A percentile compares a stretch with the other conserved stretches of the same genome.
These are phyloP conservation scores for Ferrisia virgata DNA, from an alignment of 2,888 invertebrate species.

Conservation along the genomic window DNA sequence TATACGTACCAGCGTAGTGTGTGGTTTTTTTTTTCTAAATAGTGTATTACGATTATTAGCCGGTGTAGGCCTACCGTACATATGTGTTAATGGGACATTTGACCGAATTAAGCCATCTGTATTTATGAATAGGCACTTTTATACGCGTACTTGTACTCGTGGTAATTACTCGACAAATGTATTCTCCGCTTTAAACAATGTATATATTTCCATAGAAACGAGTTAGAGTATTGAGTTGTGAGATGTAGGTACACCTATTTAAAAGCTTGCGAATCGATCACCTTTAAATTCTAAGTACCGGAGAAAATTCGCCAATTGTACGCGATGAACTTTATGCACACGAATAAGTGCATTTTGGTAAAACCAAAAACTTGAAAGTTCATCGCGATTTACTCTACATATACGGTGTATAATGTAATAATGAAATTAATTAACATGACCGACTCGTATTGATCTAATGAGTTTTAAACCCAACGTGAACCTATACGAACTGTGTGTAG, in stretches of 20 bases:
- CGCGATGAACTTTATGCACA: background rate
- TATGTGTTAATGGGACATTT: background rate
- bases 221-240: background rate
- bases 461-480: too few species aligned
- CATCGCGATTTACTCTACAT: background rate
- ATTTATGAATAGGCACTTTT: background rate
- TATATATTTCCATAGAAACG: slow-evolving; percentile 25
- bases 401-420: too few species aligned
- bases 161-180: background rate
- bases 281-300: too few species aligned
- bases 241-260: background rate
- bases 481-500: too few species aligned
- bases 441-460: background rate
- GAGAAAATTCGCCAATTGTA: background rate
- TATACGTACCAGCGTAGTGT: background rate
- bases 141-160: too few species aligned
- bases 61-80: background rate
- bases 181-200: background rate
- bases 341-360: background rate
- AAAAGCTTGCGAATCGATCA: background rate
- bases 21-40: background rate
- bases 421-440: background rate
- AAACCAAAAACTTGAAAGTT: background rate
- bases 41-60: too few species aligned
- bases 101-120: background rate